Evolutionary conservation across 2,113 vertebrate species (phyloP), one percentile per base, ranked within the genome.

Genomic region (Eublepharis macularius): DNA sequence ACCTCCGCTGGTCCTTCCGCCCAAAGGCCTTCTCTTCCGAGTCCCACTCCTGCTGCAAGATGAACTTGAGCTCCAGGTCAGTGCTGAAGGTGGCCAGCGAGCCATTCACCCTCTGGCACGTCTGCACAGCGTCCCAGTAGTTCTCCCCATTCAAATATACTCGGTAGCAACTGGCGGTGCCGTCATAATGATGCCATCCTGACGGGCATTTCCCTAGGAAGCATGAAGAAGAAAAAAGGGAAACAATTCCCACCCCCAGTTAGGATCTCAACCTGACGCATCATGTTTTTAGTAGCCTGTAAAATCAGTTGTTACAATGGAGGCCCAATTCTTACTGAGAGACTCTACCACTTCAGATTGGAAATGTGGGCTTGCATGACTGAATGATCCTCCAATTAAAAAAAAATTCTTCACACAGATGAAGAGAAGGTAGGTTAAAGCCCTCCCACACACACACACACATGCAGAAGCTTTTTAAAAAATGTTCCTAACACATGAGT

Each of bases 141-240:
- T 99, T 98, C 96, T 99, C 98, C 0, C 97, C 98, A 2, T 94
- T 97, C 93, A 98, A 94, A 95, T 98, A 99, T n/a, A 99, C 98
- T 84, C 97, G 97, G 89, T 99, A 99, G 85, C 99, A 99, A 96
- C 98, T 99, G 87, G 98, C 98, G 0, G 98, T 99, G 95, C 98
- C 98, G 94, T 99, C 98, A 34, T 99, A 99, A 95, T 99, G 98
- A 89, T 99, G 98, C 98, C 99, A 99, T 3, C 98, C 98, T 43
- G 96, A 97, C 19, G 98, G 98, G 92, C 99, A 99, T 94, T 99
- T 99, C 94, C 98, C 99, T 99, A 97, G 96, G 89, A 97, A 97
- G 96, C 97, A 97, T 97, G 94, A 92, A 97, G 92, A 81, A 92
- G 16, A 85, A 86, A 85, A 86, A 93, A 94, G 95, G 95, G 93